Evolutionary conservation across 2,888 invertebrate species (phyloP).

Genomic region (Tromatobia lineatoria): DNA sequence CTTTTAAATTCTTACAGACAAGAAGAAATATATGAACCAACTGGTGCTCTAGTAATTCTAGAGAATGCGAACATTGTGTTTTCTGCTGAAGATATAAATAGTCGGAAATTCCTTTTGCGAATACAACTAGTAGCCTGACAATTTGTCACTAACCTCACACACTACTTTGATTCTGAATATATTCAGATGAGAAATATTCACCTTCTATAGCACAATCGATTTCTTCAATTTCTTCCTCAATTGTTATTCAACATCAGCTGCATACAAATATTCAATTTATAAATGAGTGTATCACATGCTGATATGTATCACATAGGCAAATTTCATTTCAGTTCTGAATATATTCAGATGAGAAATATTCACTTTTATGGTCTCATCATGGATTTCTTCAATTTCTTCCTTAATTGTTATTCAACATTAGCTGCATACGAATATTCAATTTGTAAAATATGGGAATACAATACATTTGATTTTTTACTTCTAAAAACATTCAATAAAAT

Average conservation of each 20-base stretch:
- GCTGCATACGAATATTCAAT: too few species aligned
- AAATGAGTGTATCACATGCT: too few species aligned
- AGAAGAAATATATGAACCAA: not conserved
- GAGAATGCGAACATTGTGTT: not conserved
- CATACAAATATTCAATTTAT: too few species aligned
- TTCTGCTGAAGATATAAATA: not conserved
- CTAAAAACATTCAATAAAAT: not conserved
- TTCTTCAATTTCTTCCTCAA: too few species aligned
- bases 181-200: not conserved
- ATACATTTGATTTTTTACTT: too few species aligned
- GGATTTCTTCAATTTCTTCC: too few species aligned
- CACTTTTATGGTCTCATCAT: too few species aligned
- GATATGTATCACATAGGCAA: too few species aligned
- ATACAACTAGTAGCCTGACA: not conserved
- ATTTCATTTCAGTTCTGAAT: not conserved
- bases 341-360: not conserved
- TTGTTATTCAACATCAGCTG: too few species aligned
- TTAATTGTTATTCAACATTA: too few species aligned
- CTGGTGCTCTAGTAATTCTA: not conserved
- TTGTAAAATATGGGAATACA: too few species aligned
- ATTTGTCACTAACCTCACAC: not conserved
- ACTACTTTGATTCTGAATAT: not conserved
- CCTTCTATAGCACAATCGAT: too few species aligned
- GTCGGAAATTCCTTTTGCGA: not conserved
- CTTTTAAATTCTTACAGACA: not conserved